Conservation (phyloP, 2,888 invertebrate genomes). For the Tetranychus piercei region DNA sequence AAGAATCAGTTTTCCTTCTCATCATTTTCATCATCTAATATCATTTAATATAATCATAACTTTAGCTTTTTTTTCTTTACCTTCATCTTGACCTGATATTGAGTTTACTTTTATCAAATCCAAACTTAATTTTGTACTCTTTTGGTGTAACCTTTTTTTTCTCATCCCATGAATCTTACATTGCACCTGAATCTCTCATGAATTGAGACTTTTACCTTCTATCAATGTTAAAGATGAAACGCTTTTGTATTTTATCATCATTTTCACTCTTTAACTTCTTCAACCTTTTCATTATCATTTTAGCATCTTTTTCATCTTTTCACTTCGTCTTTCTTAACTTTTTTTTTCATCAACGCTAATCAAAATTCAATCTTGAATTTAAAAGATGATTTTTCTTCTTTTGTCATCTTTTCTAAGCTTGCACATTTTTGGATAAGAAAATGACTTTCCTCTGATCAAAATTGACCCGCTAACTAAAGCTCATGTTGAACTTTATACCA, state of each 20-base stretch:
- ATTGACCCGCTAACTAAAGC: too few relatives aligned
- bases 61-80: not conserved
- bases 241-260: too few relatives aligned
- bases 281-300: not conserved
- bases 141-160: not conserved
- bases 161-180: not conserved
- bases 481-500: too few relatives aligned
- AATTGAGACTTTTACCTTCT: not conserved
- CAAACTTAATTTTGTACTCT: too few relatives aligned
- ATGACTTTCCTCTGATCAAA: too few relatives aligned
- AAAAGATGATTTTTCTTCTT: not conserved
- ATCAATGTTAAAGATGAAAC: too few relatives aligned
- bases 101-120: too few relatives aligned
- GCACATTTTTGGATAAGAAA: too few relatives aligned
- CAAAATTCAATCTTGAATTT: constrained; percentile 1
- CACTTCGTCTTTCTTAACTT: not conserved
- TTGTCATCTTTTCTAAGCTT: too few relatives aligned
- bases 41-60: not conserved
- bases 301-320: not conserved
- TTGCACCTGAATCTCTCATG: not conserved
- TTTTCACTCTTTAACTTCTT: not conserved
- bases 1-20: not conserved
- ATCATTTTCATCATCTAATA: not conserved
- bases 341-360: not conserved
- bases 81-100: not conserved